Conservation (phyloP, 2,888 invertebrate genomes). For the Chalcosyrphus nemorum region DNA sequence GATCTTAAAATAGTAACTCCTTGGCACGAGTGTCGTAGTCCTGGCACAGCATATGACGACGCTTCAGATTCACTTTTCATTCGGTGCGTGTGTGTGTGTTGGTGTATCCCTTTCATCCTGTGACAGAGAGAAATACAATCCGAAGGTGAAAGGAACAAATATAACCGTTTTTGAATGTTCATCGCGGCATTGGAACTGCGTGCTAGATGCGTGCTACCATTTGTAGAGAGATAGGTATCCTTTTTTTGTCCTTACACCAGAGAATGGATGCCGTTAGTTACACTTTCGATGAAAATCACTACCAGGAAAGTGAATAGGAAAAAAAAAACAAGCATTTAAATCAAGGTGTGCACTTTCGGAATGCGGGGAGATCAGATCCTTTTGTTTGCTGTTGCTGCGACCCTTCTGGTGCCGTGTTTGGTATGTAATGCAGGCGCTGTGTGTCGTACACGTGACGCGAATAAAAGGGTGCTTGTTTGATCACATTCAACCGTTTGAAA, state of each 20-base stretch:
- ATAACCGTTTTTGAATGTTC: constrained; percentile 52
- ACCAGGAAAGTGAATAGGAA: constrained; percentile 37
- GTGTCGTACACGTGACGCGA: constrained; percentile 67
- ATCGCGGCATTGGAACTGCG: constrained; percentile 45
- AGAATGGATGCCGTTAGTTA: constrained; percentile 65
- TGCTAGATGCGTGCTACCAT: constrained; percentile 48
- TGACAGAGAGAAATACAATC: constrained; percentile 15
- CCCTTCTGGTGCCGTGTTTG: constrained; percentile 32
- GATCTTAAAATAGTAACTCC: constrained; percentile 7
- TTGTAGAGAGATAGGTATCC: constrained; percentile 1
- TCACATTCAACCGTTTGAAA: constrained; percentile 35
- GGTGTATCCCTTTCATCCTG: constrained; percentile 11
- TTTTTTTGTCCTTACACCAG: constrained; percentile 13
- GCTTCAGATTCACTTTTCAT: constrained; percentile 39
- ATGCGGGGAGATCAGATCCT: constrained; percentile 40
- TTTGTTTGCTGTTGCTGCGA: constrained; percentile 18
- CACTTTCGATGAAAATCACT: constrained; percentile 62
- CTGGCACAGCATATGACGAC: neutral
- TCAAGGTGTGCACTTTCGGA: constrained; percentile 64
- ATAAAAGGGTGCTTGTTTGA: constrained; percentile 64
- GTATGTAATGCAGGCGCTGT: constrained; percentile 24
- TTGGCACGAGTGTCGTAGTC: constrained; percentile 57
- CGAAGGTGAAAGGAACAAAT: constrained; percentile 53
- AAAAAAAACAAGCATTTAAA: constrained; percentile 11
- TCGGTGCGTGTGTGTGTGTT: neutral